Evolutionary conservation across 2,797 vertebrate species (phyloP).

Genomic region (Cossypha caffra): DNA sequence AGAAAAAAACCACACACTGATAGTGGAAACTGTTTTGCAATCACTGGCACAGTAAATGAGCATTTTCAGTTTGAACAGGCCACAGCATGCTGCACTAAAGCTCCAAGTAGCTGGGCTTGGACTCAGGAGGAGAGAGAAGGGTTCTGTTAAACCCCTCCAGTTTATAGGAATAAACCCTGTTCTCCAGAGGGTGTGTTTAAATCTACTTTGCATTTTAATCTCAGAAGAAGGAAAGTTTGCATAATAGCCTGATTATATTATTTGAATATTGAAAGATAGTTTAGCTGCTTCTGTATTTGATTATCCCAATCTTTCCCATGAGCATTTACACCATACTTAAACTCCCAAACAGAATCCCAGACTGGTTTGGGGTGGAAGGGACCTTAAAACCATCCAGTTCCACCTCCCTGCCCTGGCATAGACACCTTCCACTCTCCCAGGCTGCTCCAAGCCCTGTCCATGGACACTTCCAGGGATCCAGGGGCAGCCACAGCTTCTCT

Average conservation of each 20-base stretch:
- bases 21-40: neutral
- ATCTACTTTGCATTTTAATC: neutral
- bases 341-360: neutral
- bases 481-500: neutral
- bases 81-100: neutral
- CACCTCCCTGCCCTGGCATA: neutral
- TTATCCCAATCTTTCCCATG: neutral
- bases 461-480: neutral
- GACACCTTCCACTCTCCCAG: neutral
- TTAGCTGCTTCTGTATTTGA: neutral
- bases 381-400: neutral
- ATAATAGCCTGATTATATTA: neutral
- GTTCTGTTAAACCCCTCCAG: neutral
- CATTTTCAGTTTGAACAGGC: neutral
- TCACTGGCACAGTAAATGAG: neutral
- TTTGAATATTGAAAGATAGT: neutral
- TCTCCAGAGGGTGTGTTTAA: neutral
- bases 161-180: neutral
- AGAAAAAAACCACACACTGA: neutral
- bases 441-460: neutral
- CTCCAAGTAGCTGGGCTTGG: neutral
- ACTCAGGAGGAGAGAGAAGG: neutral
- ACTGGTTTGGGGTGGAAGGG: neutral
- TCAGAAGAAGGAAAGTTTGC: neutral
- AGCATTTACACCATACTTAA: neutral